Base-by-base conservation (phyloP, 1,140 invertebrate species). In the Amphibalanus amphitrite region DNA sequence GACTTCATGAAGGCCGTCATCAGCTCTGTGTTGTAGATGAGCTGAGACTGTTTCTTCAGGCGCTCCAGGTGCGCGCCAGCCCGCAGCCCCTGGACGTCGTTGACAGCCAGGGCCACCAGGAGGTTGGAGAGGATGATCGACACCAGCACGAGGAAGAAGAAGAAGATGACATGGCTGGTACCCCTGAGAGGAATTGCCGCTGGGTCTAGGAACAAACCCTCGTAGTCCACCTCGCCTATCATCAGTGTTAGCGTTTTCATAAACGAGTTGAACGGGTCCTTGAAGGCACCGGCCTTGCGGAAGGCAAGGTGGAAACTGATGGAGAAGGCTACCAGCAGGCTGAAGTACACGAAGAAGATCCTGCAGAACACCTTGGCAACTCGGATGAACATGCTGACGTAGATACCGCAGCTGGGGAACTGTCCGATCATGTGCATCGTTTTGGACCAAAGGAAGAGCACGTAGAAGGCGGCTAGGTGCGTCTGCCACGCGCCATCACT, bases 51-150 rank as follows among this genome's bases (percentile, higher is more conserved):
- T 73, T 82, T 82, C 69, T 80, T 73, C 10, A 81, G 74, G 67
- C 78, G 74, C 71, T 78, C 78, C 71, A 80, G 75, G 72, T 83
- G 83, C 6, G 83, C 84, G 67, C 82, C 77, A 4, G 82, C 80
- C 77, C 85, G 81, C 69, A 86, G 78, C 72, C 82, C 82, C 75
- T 76, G 74, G 29, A 86, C 85, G 74, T 87, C 85, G 74, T 83
- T 86, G 25, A 86, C 85, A 40, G 86, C 85, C 40, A 87, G 80
- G 74, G 85, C 86, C 15, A 86, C 83, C 78, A 86, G 82, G 59
- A 86, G 76, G 75, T 86, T 86, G 83, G 85, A 86, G 25, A 87
- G 77, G 3, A 86, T 85, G 67, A 87, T 85, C 64, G 84, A 83
- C n/a, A 83, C 83, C n/a, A 86, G 76, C 59, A 87, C 81, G 4